Percentiles rank a stretch among this genome's conserved stretches.
These are phyloP conservation scores for Labeo rohita DNA, from an alignment of 2,113 vertebrate species.

Conservation along the genomic window DNA sequence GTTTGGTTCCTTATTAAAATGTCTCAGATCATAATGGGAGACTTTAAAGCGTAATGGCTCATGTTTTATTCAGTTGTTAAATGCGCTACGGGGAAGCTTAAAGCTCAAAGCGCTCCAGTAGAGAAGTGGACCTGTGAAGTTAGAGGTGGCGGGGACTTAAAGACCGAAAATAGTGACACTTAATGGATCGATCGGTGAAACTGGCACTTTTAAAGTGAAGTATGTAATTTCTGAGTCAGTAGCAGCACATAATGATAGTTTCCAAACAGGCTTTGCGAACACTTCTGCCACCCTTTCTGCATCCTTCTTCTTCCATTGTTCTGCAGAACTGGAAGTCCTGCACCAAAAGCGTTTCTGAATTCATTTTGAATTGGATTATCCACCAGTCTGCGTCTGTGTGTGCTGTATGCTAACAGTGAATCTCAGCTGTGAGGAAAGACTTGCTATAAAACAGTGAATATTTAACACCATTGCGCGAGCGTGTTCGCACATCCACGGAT, in stretches of 20 bases:
- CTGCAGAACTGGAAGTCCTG: not conserved
- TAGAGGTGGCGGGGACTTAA: not conserved
- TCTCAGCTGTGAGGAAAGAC: constrained; percentile 29
- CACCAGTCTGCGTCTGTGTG: not conserved
- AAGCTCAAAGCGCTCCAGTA: constrained; percentile 8
- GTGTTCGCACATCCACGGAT: not conserved
- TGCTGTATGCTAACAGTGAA: constrained; percentile 3
- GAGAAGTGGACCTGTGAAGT: constrained; percentile 15
- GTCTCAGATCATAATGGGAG: constrained; percentile 25
- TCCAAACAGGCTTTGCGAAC: not conserved
- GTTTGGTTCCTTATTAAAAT: constrained; percentile 37
- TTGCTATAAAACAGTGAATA: constrained; percentile 32
- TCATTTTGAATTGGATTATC: not conserved
- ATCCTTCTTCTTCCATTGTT: not conserved
- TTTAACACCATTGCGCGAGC: constrained; percentile 17
- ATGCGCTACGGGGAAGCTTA: not conserved
- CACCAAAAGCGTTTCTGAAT: not conserved
- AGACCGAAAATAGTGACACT: not conserved
- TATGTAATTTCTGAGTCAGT: not conserved
- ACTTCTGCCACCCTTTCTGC: not conserved
- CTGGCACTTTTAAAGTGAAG: not conserved
- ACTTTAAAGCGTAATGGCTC: constrained; percentile 47
- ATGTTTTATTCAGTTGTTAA: constrained; percentile 35
- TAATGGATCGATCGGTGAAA: constrained; percentile 27
- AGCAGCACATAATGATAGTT: not conserved